Evolutionary conservation across 2,113 vertebrate species (phyloP), one percentile per base, ranked within the genome.

Genomic region (Eolophus roseicapilla): DNA sequence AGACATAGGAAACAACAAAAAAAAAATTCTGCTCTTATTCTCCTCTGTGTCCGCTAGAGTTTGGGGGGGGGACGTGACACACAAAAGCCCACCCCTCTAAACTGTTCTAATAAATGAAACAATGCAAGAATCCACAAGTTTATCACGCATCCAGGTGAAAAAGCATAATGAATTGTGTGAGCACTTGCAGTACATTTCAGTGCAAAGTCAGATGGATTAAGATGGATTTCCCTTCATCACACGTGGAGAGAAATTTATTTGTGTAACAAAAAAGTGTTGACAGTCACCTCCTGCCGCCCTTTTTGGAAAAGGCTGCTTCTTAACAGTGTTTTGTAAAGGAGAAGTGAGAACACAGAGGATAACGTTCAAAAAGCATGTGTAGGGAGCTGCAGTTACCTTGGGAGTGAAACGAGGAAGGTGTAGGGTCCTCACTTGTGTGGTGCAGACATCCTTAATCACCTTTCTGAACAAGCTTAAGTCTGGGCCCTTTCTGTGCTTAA

Each of bases 301-400:
- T 74, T 68, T n/a, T 64, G 15, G 33, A 47, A 50, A 39, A 76
- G 73, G 25, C n/a, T 20, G 35, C 25, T 71, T 17, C 65, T 43
- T 85, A 46, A 20, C 74, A 37, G 50, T n/a, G 3, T 76, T 68
- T 69, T 43, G 4, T 65, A 73, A 47, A 47, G 43, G 29, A 78
- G 52, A 71, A 27, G 20, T 41, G 62, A 79, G 63, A 93, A 59
- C 0, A 4, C 11, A 33, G n/a, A 90, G 53, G 46, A 28, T 37
- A 68, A 37, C 47, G 16, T 73, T 89, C 49, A 62, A 37, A 19
- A 25, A 20, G 33, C 0, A 0, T 21, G 3, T 28, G 17, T 7
- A 35, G 11, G 35, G 68, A 65, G 41, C 13, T 77, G 47, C 27
- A 13, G 1, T 59, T 85, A 41, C 21, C 20, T 62, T 50, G 52